Conservation (phyloP, 2,113 vertebrate species). For the Pao palembangensis region DNA sequence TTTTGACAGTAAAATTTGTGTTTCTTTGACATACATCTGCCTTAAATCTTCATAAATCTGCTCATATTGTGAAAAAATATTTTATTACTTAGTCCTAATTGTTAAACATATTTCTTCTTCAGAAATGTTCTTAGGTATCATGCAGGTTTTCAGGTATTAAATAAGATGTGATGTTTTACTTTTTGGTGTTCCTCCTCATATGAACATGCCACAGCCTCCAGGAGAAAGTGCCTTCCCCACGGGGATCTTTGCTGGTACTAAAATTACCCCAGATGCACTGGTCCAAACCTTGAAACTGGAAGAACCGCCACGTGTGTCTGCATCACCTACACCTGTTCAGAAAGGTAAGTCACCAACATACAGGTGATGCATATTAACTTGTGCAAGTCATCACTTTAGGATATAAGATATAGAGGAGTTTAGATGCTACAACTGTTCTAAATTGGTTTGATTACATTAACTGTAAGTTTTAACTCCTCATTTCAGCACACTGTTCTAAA, state of each 20-base stretch:
- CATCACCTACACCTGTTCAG: not conserved
- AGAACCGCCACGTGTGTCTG: conserved; percentile 28
- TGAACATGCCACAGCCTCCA: conserved; percentile 4
- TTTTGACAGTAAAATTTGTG: no score
- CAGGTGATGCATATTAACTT: not conserved
- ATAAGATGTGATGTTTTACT: not conserved
- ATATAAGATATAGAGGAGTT: no score
- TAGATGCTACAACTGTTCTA: no score
- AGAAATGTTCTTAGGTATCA: not conserved
- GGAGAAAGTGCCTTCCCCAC: conserved; percentile 42
- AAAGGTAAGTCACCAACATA: conserved; percentile 25
- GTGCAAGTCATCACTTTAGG: no score
- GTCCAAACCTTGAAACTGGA: conserved; percentile 64
- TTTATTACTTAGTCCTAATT: no score
- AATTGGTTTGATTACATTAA: not conserved
- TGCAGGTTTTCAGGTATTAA: not conserved
- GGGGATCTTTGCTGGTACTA: conserved; percentile 66
- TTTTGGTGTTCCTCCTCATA: not conserved
- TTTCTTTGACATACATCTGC: no score
- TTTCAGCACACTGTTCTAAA: no score
- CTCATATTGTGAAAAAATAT: no score
- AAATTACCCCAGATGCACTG: conserved; percentile 64
- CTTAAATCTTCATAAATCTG: no score
- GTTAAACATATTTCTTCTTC: no score
- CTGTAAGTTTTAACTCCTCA: no score